Conservation (phyloP, 2,797 vertebrate species). For the Hozukius guyotensis region DNA sequence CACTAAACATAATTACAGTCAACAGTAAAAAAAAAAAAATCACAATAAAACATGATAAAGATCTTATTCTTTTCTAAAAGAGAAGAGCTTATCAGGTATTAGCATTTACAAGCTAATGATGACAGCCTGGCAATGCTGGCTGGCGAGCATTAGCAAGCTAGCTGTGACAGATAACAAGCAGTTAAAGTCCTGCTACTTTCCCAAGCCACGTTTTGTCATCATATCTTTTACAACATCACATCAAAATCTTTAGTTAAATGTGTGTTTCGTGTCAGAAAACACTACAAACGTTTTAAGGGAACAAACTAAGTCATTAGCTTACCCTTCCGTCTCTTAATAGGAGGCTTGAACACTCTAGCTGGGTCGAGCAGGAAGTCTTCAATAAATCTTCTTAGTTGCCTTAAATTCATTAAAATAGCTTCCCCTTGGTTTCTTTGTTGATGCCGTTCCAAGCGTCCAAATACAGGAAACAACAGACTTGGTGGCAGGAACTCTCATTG, state of each 20-base stretch:
- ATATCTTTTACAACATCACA: not conserved
- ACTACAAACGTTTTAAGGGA: not conserved
- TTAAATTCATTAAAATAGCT: not conserved
- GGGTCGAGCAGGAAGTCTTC: not conserved
- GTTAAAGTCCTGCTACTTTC: not conserved
- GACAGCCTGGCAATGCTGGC: not conserved
- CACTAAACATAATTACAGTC: too few species aligned
- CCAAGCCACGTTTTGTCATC: not conserved
- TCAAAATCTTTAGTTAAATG: not conserved
- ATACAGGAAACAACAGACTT: not conserved
- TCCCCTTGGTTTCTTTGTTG: not conserved
- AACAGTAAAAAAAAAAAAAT: not conserved
- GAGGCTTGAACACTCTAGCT: not conserved
- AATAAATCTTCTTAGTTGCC: not conserved
- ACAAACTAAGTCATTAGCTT: not conserved
- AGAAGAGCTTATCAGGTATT: not conserved
- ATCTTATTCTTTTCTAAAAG: not conserved
- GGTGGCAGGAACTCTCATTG: not conserved
- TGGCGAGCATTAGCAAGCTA: not conserved
- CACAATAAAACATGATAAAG: not conserved
- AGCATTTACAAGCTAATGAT: not conserved
- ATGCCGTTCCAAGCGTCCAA: not conserved
- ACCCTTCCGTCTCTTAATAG: not conserved
- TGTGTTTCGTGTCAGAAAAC: not conserved
- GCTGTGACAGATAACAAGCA: not conserved